Evolutionary conservation across 2,797 vertebrate genomes (phyloP).

Genomic region (Peromyscus attwateri): DNA sequence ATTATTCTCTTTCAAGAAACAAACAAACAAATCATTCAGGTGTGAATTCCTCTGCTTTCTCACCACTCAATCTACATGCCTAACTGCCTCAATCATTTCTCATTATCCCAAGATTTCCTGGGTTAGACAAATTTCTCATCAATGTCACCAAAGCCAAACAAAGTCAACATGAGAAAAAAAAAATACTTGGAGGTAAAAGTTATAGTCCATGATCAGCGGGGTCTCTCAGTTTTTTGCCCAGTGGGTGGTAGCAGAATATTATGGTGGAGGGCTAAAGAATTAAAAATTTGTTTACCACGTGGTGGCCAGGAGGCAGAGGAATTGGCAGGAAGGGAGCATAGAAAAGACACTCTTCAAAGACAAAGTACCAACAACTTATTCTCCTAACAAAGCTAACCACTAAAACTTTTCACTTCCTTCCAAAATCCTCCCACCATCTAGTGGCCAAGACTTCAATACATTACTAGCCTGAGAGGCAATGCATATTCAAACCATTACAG

Average conservation of each 20-base stretch:
- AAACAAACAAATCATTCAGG: neutral
- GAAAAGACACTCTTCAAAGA: neutral
- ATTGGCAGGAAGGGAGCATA: neutral
- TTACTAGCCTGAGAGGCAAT: neutral
- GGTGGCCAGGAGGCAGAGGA: neutral
- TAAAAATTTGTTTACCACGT: neutral
- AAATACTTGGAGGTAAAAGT: neutral
- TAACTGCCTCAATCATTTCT: neutral
- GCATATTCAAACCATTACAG: neutral
- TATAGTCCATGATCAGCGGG: neutral
- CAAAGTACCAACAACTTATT: neutral
- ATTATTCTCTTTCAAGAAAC: neutral
- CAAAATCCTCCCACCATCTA: neutral
- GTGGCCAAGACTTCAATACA: neutral
- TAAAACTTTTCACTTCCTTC: neutral
- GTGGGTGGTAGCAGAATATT: neutral
- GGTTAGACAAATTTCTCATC: neutral
- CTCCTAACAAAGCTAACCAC: neutral
- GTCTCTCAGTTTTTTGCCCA: neutral
- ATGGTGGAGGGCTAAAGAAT: neutral
- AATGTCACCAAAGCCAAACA: neutral
- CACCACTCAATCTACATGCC: neutral
- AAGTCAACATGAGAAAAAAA: neutral
- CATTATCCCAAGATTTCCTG: neutral
- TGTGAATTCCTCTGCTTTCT: neutral